Base-by-base conservation (phyloP, 2,113 vertebrate genomes). In the Heptranchias perlo region DNA sequence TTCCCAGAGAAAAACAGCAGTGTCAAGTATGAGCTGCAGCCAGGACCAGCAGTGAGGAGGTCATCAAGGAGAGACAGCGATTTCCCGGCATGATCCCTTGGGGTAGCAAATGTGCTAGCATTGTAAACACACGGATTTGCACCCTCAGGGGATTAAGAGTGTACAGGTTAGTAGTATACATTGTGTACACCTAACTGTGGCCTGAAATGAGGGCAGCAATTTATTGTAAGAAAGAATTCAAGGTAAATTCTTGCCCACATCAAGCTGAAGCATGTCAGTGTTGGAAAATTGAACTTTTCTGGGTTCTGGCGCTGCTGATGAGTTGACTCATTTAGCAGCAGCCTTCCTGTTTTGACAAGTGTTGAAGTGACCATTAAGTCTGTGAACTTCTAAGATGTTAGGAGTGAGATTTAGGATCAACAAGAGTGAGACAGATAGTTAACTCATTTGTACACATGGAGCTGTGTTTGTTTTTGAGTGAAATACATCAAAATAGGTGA, bases 291-390 rank as follows among this genome's bases (percentile, higher is more conserved):
- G 16, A 23, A 0, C 4, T 82, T 82, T 82, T 82, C 39, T 44
- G 78, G 39, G 39, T 16, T 82, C 39, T 82, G 73, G 11, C 13
- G 16, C 0, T 78, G 73, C 35, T 78, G 39, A 82, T 82, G 39
- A 82, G 78, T 82, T 58, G 18, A 73, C 69, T 35, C 69, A 82
- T 18, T 44, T 21, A 82, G 39, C 39, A 82, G 78, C 78, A 82
- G 78, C 39, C 78, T 82, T 82, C 78, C 78, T 82, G 78, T 82
- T 82, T 82, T 82, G 78, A 47, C 78, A 82, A 44, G 39, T 82
- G 39, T 82, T 82, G 78, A 82, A 82, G 39, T 4, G n/a, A 23
- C 78, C 78, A 82, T 82, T 21, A 82, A 82, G 16, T 39, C 78
- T 82, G 78, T 21, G 39, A 47, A 82, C 78, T 6, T 82, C 78